phyloP scores from a whole-genome alignment of 2,797 vertebrate genomes.

The Poecilia picta region DNA sequence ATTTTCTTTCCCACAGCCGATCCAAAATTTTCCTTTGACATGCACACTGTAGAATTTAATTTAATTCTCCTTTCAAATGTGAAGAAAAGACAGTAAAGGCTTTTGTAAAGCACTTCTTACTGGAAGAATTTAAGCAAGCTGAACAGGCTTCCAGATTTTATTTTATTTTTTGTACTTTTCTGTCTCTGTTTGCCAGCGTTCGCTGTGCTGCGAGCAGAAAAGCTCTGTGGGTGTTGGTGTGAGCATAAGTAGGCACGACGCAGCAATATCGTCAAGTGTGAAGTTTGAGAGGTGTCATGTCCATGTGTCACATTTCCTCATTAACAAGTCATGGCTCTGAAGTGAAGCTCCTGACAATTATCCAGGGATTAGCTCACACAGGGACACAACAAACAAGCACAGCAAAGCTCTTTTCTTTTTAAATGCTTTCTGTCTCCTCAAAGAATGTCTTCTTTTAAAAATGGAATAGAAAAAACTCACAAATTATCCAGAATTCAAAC shows the following conservation, averaged over 20 bases:
- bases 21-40: background rate
- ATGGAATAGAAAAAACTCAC: background rate
- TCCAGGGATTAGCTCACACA: constrained; percentile 10
- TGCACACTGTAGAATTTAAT: background rate
- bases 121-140: background rate
- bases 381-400: background rate
- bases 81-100: background rate
- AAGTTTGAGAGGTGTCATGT: constrained; percentile 48
- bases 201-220: background rate
- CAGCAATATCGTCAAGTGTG: constrained; percentile 45
- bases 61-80: background rate
- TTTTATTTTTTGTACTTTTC: background rate
- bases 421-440: background rate
- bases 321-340: constrained; percentile 60
- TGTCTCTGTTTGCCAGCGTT: constrained; percentile 7
- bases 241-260: constrained; percentile 28
- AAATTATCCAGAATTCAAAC: background rate
- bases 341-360: constrained; percentile 41
- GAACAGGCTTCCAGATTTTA: constrained; percentile 1
- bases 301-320: constrained; percentile 64
- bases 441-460: background rate
- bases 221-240: constrained; percentile 14
- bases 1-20: constrained; percentile 2
- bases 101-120: background rate
- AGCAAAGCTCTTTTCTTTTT: constrained; percentile 3